phyloP scores from a whole-genome alignment of 2,113 vertebrate genomes.

The Nyctibius bracteatus region DNA sequence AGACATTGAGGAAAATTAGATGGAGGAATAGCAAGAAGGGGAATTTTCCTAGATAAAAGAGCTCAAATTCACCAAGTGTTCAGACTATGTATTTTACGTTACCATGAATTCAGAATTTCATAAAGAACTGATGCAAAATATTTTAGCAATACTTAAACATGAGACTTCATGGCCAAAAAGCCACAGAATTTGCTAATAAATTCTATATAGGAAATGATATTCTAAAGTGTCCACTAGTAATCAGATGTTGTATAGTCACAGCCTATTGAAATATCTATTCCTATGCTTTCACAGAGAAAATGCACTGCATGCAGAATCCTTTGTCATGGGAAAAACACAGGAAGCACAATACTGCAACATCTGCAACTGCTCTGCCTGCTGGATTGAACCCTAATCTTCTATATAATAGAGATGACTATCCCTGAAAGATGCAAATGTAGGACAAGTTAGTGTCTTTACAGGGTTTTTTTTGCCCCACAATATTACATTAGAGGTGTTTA shows the following conservation, averaged over 20 bases:
- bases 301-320: not conserved
- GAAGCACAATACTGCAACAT: not conserved
- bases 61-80: not conserved
- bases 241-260: not conserved
- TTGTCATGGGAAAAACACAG: slow-evolving; percentile 14
- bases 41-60: not conserved
- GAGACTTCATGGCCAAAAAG: not conserved
- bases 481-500: not conserved
- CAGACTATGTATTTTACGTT: not conserved
- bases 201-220: not conserved
- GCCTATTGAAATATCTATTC: not conserved
- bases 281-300: slow-evolving; percentile 13
- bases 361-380: slow-evolving; percentile 16
- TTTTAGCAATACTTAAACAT: not conserved
- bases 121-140: not conserved
- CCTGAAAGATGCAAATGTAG: not conserved
- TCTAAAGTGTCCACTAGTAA: not conserved
- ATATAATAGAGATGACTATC: not conserved
- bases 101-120: not conserved
- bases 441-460: not conserved
- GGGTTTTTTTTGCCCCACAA: not conserved
- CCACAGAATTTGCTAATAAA: not conserved
- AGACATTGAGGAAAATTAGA: not conserved
- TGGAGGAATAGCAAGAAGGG: not conserved
- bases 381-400: not conserved